Conservation (phyloP, 2,113 vertebrate species). For the Natator depressus region DNA sequence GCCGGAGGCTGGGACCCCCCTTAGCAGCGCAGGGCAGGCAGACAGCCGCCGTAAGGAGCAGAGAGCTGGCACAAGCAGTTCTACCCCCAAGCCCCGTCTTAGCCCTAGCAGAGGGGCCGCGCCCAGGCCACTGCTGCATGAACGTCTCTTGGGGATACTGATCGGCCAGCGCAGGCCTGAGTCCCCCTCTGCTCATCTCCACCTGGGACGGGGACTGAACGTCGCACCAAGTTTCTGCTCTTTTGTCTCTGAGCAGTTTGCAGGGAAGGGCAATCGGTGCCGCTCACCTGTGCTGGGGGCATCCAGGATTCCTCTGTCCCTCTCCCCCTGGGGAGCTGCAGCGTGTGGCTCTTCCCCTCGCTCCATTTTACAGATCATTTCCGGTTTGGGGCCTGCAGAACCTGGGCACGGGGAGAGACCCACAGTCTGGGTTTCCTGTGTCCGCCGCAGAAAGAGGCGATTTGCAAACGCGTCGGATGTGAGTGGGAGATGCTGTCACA, state of each 20-base stretch:
- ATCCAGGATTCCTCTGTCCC: fast-evolving
- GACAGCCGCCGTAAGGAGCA: not conserved
- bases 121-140: not conserved
- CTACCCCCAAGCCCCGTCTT: fast-evolving
- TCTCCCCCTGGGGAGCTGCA: fast-evolving
- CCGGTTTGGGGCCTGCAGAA: not conserved
- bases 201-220: not conserved
- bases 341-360: fast-evolving
- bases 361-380: not conserved
- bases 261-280: fast-evolving
- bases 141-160: too few relatives aligned
- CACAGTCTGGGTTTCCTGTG: not conserved
- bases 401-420: not conserved
- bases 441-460: too few relatives aligned
- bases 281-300: not conserved
- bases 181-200: too few relatives aligned
- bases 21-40: not conserved
- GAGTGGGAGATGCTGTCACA: not conserved
- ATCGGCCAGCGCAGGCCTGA: too few relatives aligned
- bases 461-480: not conserved
- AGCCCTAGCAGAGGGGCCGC: not conserved
- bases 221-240: fast-evolving
- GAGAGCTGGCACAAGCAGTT: fast-evolving
- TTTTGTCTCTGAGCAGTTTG: too few relatives aligned
- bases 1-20: too few relatives aligned